A percentile compares a stretch with the other conserved stretches of the same genome.
phyloP scores from a whole-genome alignment of 2,797 vertebrate species.

The Iguana delicatissima region DNA sequence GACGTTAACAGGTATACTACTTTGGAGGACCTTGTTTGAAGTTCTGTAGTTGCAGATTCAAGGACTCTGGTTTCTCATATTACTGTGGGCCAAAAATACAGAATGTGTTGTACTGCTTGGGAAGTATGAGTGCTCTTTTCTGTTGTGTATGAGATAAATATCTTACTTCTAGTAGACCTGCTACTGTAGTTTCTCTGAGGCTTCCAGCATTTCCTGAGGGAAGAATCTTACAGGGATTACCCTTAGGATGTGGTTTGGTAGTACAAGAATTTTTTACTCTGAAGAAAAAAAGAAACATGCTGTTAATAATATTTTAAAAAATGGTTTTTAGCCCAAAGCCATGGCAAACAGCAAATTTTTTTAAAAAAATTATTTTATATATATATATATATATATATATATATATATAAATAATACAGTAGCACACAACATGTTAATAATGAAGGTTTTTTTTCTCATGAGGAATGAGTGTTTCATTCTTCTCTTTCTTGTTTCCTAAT shows the following conservation, averaged over 20 bases:
- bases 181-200: background rate
- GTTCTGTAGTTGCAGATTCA: background rate
- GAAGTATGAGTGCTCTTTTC: background rate
- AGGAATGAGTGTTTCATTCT: background rate
- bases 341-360: too few species aligned
- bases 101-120: background rate
- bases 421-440: too few species aligned
- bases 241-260: background rate
- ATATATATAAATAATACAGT: too few species aligned
- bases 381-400: too few species aligned
- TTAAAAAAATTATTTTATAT: too few species aligned
- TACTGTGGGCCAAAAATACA: background rate
- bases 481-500: background rate
- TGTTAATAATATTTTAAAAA: too few species aligned
- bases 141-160: background rate
- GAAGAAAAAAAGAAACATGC: too few species aligned
- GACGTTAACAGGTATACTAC: background rate
- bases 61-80: background rate
- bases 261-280: background rate
- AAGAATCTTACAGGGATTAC: background rate
- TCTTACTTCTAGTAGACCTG: background rate
- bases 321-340: too few species aligned
- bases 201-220: background rate
- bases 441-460: background rate
- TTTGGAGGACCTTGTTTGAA: background rate